A percentile compares a stretch with the other conserved stretches of the same genome.
These are phyloP conservation scores for Erethizon dorsatum DNA, from an alignment of 2,797 vertebrate species.

Conservation along the genomic window DNA sequence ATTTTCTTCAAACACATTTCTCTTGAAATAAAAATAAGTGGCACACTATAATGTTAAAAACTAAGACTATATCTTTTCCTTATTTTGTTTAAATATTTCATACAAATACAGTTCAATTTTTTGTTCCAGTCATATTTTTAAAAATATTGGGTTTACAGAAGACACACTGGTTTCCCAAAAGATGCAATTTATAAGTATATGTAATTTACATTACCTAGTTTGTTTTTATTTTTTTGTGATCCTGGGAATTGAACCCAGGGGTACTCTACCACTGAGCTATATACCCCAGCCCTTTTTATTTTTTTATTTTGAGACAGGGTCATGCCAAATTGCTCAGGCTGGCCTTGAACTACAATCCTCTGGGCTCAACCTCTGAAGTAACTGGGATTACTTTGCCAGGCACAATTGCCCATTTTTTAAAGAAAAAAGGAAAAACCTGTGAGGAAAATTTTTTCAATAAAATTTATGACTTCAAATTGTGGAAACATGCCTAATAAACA, in stretches of 20 bases:
- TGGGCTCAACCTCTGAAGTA: neutral
- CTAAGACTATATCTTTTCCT: slow-evolving; percentile 69
- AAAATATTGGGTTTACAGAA: slow-evolving; percentile 55
- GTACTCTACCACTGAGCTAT: neutral
- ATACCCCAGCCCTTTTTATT: neutral
- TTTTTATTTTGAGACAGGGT: neutral
- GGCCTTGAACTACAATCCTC: neutral
- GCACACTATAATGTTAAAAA: slow-evolving; percentile 65
- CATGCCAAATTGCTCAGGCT: neutral
- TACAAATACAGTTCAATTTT: slow-evolving; percentile 74
- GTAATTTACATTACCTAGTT: slow-evolving; percentile 38
- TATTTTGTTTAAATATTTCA: neutral
- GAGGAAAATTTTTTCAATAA: slow-evolving; percentile 48
- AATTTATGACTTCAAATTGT: slow-evolving; percentile 69
- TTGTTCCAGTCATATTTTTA: slow-evolving; percentile 73
- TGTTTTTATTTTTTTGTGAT: neutral
- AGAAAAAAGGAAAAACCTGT: neutral
- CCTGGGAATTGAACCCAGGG: neutral
- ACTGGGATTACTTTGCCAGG: neutral
- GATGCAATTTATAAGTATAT: slow-evolving; percentile 64
- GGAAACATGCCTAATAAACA: slow-evolving; percentile 74
- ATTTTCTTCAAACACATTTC: slow-evolving; percentile 68
- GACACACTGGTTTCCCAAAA: slow-evolving; percentile 59
- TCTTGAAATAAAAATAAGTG: slow-evolving; percentile 79
- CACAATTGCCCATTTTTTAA: slow-evolving; percentile 60